Evolutionary conservation across 2,113 vertebrate genomes (phyloP), one percentile per base, ranked within the genome.

Genomic region (Tragulus kanchil): DNA sequence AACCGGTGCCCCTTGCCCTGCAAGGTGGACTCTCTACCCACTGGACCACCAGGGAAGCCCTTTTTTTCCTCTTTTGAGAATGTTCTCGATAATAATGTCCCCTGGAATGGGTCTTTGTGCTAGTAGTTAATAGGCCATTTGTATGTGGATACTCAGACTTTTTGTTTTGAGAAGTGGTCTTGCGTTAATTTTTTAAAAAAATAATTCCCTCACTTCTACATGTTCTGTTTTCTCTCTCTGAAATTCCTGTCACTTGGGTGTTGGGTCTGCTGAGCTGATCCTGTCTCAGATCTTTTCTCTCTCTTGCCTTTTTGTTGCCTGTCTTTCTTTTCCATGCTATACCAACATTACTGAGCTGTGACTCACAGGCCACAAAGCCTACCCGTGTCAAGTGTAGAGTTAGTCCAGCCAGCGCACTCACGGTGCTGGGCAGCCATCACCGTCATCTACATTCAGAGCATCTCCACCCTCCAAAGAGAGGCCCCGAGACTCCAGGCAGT

Each of bases 281-380:
- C 25, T 86, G 79, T 69, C 25, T 86, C 50, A 73, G n/a, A 48
- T 92, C 56, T 95, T 77, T 69, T 89, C 42, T 89, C 75, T 21
- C 65, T 67, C 58, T 92, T 90, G 3, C 36, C 45, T 96, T 83
- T 90, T 79, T 48, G 19, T 85, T 78, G 13, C 64, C 45, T 87
- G 10, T 78, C 50, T 90, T 62, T 84, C 69, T 91, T 65, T 36
- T 6, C 26, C 12, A 61, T 2, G 2, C 54, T 73, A 0, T 61
- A 48, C 69, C 3, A 83, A 61, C 69, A 90, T 87, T 78, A 86
- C 58, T 92, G 88, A 92, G 13, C 21, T 96, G 23, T 19, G 81
- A 69, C 79, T 92, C 28, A 50, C n/a, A n/a, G 79, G 52, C 61
- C 56, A 84, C 93, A 78, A 89, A 85, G 81, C 61, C 36, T 14